phyloP scores from a whole-genome alignment of 1,140 invertebrate genomes.

The Mycetomoellerius zeteki region DNA sequence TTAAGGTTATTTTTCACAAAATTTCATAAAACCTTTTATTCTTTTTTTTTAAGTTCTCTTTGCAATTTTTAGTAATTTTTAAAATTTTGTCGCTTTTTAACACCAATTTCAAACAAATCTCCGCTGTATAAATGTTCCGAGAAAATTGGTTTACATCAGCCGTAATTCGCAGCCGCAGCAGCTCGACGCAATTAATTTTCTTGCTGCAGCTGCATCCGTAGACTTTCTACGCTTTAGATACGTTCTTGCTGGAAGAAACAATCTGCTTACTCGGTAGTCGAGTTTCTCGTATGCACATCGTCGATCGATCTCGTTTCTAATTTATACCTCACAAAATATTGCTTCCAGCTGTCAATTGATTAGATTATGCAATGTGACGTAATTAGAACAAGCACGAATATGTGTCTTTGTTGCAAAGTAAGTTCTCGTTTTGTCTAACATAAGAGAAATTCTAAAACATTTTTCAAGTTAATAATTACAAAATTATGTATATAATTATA shows the following conservation, averaged over 20 bases:
- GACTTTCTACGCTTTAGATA: conserved; percentile 72
- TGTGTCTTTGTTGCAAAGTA: not conserved
- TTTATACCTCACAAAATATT: conserved; percentile 40
- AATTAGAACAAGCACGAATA: not conserved
- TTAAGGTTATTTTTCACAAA: not conserved
- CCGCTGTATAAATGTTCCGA: conserved; percentile 62
- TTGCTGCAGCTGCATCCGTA: conserved; percentile 73
- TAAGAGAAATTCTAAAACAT: not conserved
- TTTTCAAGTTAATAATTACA: conserved; percentile 2
- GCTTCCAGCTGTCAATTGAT: conserved; percentile 26
- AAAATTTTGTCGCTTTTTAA: conserved; percentile 7
- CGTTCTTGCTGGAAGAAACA: conserved; percentile 58
- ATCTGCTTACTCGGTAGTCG: conserved; percentile 53
- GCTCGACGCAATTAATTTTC: conserved; percentile 74
- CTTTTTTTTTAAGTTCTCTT: not conserved
- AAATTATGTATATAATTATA: not conserved
- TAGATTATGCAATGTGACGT: not conserved
- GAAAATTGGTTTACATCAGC: conserved; percentile 72
- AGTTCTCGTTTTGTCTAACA: no score
- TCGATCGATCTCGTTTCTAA: conserved; percentile 43
- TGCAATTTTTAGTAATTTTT: not conserved
- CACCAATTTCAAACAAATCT: conserved; percentile 57
- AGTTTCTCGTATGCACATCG: conserved; percentile 44
- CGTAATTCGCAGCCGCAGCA: conserved; percentile 74
- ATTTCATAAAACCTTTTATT: not conserved